Evolutionary conservation across 2,888 invertebrate species (phyloP).

Genomic region (Exephanes ischioxanthus): DNA sequence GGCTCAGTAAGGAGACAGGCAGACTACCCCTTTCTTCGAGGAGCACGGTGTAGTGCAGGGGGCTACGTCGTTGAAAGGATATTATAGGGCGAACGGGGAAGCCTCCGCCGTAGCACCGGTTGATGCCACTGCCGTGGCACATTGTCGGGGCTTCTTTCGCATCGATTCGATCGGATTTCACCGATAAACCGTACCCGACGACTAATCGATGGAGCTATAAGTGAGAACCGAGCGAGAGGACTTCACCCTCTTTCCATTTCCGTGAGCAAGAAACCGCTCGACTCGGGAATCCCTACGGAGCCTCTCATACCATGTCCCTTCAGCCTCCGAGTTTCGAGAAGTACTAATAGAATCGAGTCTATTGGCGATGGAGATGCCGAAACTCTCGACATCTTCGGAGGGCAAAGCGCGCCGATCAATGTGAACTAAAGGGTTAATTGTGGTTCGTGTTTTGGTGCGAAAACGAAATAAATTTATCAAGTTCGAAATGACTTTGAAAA

Average conservation of each 20-base stretch:
- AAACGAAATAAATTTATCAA: too few relatives aligned
- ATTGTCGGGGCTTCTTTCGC: conserved; percentile 53
- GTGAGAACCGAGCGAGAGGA: conserved; percentile 18
- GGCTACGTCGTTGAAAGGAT: conserved; percentile 10
- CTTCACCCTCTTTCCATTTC: conserved; percentile 21
- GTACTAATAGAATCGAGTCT: not conserved
- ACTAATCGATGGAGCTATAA: conserved; percentile 52
- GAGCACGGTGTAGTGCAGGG: not conserved
- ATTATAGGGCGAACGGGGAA: conserved; percentile 1
- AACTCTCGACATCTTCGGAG: too few relatives aligned
- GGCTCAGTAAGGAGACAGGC: not conserved
- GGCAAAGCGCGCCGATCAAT: too few relatives aligned
- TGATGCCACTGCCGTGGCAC: conserved; percentile 12
- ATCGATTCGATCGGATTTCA: conserved; percentile 67
- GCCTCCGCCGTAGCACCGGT: conserved; percentile 16
- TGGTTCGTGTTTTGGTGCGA: too few relatives aligned
- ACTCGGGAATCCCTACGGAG: not conserved
- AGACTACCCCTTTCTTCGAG: not conserved
- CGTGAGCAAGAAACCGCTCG: not conserved
- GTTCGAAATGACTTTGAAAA: too few relatives aligned
- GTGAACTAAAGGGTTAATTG: too few relatives aligned
- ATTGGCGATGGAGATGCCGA: too few relatives aligned
- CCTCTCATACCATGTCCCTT: not conserved
- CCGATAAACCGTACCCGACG: conserved; percentile 47
- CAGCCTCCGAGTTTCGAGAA: not conserved